Evolutionary conservation across 2,888 invertebrate genomes (phyloP), one percentile per base, ranked within the genome.

Genomic region (Odontocolon sp.): DNA sequence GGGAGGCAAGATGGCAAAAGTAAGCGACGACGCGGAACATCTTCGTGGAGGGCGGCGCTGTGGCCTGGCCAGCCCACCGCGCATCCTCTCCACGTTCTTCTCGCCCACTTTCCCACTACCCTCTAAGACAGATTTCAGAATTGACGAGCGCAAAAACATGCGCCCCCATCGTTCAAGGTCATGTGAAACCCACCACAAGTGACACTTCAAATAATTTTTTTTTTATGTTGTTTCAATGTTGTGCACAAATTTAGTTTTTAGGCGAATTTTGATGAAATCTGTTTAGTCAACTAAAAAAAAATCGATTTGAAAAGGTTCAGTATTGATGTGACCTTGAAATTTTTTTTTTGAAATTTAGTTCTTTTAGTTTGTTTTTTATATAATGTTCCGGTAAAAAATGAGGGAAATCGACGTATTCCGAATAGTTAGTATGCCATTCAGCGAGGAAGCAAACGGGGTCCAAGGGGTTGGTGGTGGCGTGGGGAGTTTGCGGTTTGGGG

Each of bases 1-100:
- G 86, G n/a, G 86, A 85, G 86, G 86, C 87, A 89, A 87, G 87
- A 89, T 88, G 90, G 87, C 89, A 87, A 88, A 88, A 89, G 88
- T 88, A 88, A 88, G 86, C 86, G 84, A 83, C 80, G 86, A 87
- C 87, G 85, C 84, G 79, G 86, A 82, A 81, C 84, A 84, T 81
- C 83, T 56, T 56, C 61, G 70, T 40, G 81, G 83, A 86, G 87
- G 89, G 89, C 89, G 90, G 88, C 83, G 84, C 87, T 87, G 87
- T 69, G 84, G 84, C 84, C 82, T 84, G 87, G 86, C 87, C 89
- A 82, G 85, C 89, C 89, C 71, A 87, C 81, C 71, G 86, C 86
- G 87, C 86, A 86, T 87, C 85, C 86, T 86, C 71, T 66, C 26
- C 63, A 9, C 86, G 78, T 83, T 83, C 84, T 85, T 84, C 84